phyloP scores from a whole-genome alignment of 2,113 vertebrate species.

The Marmota flaviventris region DNA sequence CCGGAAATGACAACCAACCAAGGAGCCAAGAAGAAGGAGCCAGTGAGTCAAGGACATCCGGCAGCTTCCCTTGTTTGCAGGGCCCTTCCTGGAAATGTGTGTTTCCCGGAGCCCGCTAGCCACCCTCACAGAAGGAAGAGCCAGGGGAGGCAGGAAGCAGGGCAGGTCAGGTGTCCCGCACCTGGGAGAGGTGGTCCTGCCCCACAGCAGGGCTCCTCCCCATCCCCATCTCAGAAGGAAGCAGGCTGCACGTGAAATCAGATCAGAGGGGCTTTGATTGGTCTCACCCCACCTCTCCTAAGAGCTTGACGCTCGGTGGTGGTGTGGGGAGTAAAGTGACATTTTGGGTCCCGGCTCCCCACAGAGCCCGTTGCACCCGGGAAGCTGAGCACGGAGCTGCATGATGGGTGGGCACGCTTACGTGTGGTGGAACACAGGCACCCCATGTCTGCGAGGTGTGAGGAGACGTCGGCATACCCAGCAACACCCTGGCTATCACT shows the following conservation, averaged over 20 bases:
- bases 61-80: constrained; percentile 1
- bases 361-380: not conserved
- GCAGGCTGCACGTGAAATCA: not conserved
- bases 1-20: constrained; percentile 43
- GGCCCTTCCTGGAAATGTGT: constrained; percentile 54
- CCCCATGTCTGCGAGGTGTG: not conserved
- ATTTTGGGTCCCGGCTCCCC: not conserved
- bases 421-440: accelerated
- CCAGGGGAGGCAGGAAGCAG: not conserved
- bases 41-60: constrained; percentile 20
- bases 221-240: not conserved
- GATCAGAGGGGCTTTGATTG: constrained; percentile 18
- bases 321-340: not conserved
- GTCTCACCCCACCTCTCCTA: constrained; percentile 42
- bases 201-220: not conserved
- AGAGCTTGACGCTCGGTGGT: not conserved
- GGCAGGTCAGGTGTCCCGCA: not conserved
- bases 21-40: not conserved
- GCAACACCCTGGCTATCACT: not conserved
- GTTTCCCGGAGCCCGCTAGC: not conserved
- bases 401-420: accelerated
- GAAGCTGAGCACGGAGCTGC: not conserved
- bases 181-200: not conserved
- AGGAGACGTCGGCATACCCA: not conserved
- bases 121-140: not conserved